Evolutionary conservation across 2,888 invertebrate species (phyloP), one percentile per base, ranked within the genome.

Genomic region (Agapostemon virescens): DNA sequence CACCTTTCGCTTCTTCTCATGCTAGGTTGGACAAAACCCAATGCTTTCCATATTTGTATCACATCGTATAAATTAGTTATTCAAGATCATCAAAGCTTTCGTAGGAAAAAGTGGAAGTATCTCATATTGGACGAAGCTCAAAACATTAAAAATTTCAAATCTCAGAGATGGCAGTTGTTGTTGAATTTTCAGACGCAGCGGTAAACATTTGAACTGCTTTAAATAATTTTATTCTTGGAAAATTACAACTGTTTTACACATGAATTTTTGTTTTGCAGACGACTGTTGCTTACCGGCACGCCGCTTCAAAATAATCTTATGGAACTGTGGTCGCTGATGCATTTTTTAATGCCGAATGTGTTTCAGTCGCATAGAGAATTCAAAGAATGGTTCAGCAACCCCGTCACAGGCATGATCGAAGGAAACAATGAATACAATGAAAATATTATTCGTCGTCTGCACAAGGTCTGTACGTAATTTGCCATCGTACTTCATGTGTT

Each of bases 71-170:
- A 99, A 93, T 94, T 99, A 86, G 99, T 99, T 74, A 98, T 99
- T 90, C 99, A 99, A 93, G 99, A 99, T 94, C 98, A 99, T 93
- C 97, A 98, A 93, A 97, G 98, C 92, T 99, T 99, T 93, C 95
- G 99, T 74, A 94, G 98, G 86, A 99, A 99, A 93, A 97, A 98
- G 86, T 99, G 99, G 99, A 98, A 98, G 92, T 99, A 99, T 93
- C 95, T 99, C 69, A 98, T 99, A 85, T 94, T 99, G 74, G 99
- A 99, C 92, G 99, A 99, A 93, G 99, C 99, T 52, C 99, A 99
- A 93, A 99, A 99, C 92, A 99, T 99, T 82, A 99, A 99, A 93
- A 99, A 99, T 93, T 99, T 99, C 93, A 99, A 99, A 93, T 98
- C 98, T 30, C 99, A 99, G 92, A 94, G 99, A 83, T 99, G 99